Evolutionary conservation across 2,797 vertebrate genomes (phyloP).

Genomic region (Hypotaenidia philippensis): DNA sequence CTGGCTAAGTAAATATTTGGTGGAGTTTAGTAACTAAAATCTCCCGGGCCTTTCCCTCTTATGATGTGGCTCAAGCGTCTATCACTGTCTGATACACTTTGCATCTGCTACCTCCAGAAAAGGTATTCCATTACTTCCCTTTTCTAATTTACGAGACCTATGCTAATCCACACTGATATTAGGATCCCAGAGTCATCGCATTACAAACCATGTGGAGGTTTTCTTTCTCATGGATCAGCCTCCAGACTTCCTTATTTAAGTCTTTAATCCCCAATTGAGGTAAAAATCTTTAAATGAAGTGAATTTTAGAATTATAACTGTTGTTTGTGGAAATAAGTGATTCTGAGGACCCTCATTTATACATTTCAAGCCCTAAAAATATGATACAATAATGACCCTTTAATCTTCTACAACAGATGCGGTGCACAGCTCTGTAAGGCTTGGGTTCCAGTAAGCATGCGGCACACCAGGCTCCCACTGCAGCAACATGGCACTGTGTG

Average conservation of each 20-base stretch:
- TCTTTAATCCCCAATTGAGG: neutral
- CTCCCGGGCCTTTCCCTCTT: neutral
- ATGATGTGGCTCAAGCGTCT: neutral
- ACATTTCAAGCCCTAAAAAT: neutral
- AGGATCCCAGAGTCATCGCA: neutral
- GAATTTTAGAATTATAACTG: neutral
- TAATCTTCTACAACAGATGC: neutral
- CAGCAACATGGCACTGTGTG: rapidly evolving
- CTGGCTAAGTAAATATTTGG: neutral
- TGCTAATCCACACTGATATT: neutral
- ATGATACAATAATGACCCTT: neutral
- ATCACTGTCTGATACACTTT: neutral
- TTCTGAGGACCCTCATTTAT: neutral
- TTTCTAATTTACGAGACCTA: neutral
- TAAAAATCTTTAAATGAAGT: neutral
- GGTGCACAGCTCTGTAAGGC: neutral
- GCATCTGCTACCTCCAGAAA: neutral
- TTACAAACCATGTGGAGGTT: neutral
- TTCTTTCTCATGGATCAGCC: neutral
- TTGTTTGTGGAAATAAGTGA: neutral
- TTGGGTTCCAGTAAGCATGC: neutral
- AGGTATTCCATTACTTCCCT: neutral
- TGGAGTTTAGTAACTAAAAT: neutral
- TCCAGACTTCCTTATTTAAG: neutral
- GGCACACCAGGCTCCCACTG: neutral